Percentiles rank a stretch among this genome's conserved stretches.
Conservation (phyloP, 92 coral and sea anemone species). For the Virgularia gustaviana region DNA sequence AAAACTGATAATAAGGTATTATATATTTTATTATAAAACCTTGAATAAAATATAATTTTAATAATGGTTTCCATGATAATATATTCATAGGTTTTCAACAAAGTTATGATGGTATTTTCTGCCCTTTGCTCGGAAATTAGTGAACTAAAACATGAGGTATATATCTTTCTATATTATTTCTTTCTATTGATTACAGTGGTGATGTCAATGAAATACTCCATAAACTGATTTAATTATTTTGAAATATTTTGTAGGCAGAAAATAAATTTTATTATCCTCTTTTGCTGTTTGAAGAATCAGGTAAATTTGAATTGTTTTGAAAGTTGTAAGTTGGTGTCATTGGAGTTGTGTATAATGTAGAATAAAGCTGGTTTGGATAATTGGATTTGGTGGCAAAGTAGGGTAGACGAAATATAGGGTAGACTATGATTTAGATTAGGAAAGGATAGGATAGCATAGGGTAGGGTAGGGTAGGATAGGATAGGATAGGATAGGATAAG, state of each 20-base stretch:
- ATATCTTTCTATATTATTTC: neutral
- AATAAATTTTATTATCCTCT: slow-evolving; percentile 77
- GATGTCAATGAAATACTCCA: no score
- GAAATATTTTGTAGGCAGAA: slow-evolving; percentile 59
- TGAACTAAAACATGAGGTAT: slow-evolving; percentile 85
- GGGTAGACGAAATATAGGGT: no score
- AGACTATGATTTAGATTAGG: no score
- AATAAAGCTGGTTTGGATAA: no score
- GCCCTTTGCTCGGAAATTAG: slow-evolving; percentile 91
- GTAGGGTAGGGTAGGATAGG: no score
- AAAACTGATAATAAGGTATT: slow-evolving; percentile 89
- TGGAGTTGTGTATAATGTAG: no score
- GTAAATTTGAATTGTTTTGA: slow-evolving; percentile 32
- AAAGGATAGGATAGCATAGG: no score
- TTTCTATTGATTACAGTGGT: no score
- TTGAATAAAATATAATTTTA: neutral
- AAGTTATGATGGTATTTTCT: slow-evolving; percentile 89
- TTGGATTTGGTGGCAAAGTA: no score
- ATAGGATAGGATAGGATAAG: no score
- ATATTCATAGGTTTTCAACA: slow-evolving; percentile 77
- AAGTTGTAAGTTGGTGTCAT: no score
- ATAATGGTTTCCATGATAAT: slow-evolving; percentile 4
- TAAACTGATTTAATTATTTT: no score
- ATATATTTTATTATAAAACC: neutral
- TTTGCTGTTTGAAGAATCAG: slow-evolving; percentile 94